phyloP scores from a whole-genome alignment of 2,888 invertebrate species.

The Plagodis pulveraria region DNA sequence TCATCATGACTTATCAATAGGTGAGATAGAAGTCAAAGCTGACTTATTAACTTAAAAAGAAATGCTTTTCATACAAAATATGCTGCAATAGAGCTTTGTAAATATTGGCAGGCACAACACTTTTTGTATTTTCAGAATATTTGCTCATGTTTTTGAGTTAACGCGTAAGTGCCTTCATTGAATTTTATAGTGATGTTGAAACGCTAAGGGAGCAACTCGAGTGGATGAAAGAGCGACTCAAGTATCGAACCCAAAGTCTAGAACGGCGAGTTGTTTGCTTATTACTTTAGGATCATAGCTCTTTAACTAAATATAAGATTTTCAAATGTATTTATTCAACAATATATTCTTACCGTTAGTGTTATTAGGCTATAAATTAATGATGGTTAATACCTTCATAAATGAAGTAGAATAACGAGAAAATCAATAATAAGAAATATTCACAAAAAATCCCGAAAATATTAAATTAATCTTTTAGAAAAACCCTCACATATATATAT shows the following conservation, averaged over 20 bases:
- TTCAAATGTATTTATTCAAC: not conserved
- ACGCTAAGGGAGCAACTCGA: conserved; percentile 14
- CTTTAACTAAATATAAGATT: not conserved
- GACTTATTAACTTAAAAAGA: no score
- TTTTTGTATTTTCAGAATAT: conserved; percentile 15
- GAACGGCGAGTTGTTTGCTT: conserved; percentile 12
- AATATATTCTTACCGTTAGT: no score
- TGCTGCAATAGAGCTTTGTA: conserved; percentile 9
- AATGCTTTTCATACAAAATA: not conserved
- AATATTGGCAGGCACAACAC: conserved; percentile 9
- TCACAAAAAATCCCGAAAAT: no score
- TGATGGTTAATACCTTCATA: not conserved
- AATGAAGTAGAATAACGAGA: not conserved
- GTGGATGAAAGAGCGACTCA: conserved; percentile 21
- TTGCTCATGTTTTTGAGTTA: conserved; percentile 16
- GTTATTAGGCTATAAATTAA: no score
- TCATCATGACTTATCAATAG: no score
- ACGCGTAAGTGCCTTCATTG: conserved; percentile 19
- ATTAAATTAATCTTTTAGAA: no score
- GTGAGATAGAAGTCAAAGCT: no score
- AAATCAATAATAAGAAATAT: no score
- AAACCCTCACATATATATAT: no score
- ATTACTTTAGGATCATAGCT: conserved; percentile 7
- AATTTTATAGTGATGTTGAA: conserved; percentile 22
- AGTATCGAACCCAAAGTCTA: conserved; percentile 18